Conservation (phyloP, 2,113 vertebrate genomes). For the Prochilodus magdalenae region DNA sequence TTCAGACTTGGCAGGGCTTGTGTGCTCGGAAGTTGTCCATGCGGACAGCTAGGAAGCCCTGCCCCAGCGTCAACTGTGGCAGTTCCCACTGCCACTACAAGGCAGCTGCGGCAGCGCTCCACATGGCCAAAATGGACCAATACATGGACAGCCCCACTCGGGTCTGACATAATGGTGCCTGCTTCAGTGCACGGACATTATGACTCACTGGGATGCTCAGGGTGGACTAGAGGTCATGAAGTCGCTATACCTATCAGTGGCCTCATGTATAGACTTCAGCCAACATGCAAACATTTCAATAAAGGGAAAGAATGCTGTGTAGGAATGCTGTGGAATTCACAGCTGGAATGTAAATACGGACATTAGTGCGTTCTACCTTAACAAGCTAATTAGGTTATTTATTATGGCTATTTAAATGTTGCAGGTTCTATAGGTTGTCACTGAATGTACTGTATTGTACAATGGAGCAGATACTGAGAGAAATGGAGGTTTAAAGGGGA, state of each 20-base stretch:
- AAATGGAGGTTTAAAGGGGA: constrained; percentile 13
- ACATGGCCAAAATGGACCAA: constrained; percentile 83
- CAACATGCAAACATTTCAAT: neutral
- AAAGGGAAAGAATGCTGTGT: constrained; percentile 28
- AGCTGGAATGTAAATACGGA: constrained; percentile 31
- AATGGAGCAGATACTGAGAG: constrained; percentile 46
- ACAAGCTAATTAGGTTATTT: constrained; percentile 56
- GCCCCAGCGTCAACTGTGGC: constrained; percentile 76
- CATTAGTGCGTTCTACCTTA: neutral
- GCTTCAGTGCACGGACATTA: neutral
- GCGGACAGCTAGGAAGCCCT: constrained; percentile 80
- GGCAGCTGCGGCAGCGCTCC: constrained; percentile 80
- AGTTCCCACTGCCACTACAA: constrained; percentile 84
- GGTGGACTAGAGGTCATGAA: constrained; percentile 27
- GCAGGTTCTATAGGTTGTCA: constrained; percentile 45
- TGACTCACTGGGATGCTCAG: neutral
- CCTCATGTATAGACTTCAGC: constrained; percentile 1
- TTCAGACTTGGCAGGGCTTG: constrained; percentile 89
- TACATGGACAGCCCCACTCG: constrained; percentile 84
- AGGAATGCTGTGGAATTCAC: constrained; percentile 8
- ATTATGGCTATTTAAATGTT: constrained; percentile 64
- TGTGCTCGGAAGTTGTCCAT: constrained; percentile 81
- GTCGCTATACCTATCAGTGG: constrained; percentile 38
- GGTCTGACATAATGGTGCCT: constrained; percentile 68
- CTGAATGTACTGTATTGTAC: constrained; percentile 56